Conservation (phyloP, 2,113 vertebrate genomes). For the Sialia sialis region DNA sequence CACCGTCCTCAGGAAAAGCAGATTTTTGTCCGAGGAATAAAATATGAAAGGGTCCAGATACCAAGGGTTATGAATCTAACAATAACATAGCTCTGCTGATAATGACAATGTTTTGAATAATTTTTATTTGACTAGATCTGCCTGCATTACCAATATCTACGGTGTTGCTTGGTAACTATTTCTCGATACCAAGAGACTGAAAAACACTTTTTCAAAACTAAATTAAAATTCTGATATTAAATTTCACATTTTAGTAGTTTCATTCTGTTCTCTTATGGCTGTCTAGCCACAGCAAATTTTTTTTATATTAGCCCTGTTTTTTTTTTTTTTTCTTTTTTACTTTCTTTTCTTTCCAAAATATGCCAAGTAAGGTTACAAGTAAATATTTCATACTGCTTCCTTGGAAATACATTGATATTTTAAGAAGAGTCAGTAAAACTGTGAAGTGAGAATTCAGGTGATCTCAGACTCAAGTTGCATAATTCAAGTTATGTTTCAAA, state of each 20-base stretch:
- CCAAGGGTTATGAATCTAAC: not conserved
- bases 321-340: not conserved
- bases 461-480: not conserved
- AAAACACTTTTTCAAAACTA: slow-evolving; percentile 13
- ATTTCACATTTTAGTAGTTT: not conserved
- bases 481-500: not conserved
- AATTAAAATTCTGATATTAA: not conserved
- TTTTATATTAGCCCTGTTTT: not conserved
- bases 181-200: not conserved
- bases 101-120: not conserved
- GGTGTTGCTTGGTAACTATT: slow-evolving; percentile 49
- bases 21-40: not conserved
- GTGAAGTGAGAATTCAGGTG: not conserved
- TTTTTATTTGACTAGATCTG: slow-evolving; percentile 5
- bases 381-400: not conserved
- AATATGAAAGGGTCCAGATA: not conserved
- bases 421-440: not conserved
- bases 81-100: not conserved
- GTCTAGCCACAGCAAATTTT: not conserved
- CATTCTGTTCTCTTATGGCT: not conserved
- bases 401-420: not conserved
- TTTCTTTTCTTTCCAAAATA: not conserved
- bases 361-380: not conserved
- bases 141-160: not conserved
- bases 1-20: not conserved